Conservation (phyloP, 2,888 invertebrate species). For the Iphiclides podalirius region DNA sequence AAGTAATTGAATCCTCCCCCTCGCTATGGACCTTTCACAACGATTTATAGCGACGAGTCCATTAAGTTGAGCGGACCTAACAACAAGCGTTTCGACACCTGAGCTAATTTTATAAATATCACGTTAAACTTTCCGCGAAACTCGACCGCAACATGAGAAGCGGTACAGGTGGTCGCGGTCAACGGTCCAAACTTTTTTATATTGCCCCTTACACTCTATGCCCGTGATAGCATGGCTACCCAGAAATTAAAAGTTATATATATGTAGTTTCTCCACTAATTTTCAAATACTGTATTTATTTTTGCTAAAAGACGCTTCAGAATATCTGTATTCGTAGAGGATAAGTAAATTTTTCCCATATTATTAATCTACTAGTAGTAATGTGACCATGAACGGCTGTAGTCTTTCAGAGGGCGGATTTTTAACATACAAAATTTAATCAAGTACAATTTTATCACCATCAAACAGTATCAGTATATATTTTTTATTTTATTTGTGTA, state of each 20-base stretch:
- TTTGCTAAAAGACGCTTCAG: too few species aligned
- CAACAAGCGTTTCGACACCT: slow-evolving; percentile 50
- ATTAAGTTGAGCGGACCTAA: slow-evolving; percentile 39
- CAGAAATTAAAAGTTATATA: slow-evolving; percentile 15
- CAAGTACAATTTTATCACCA: too few species aligned
- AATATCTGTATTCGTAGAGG: too few species aligned
- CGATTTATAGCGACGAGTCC: slow-evolving; percentile 21
- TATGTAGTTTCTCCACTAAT: too few species aligned
- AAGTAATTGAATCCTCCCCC: slow-evolving; percentile 19
- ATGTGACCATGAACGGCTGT: too few species aligned
- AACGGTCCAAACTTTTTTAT: slow-evolving; percentile 38
- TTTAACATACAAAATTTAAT: too few species aligned
- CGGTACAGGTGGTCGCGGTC: slow-evolving; percentile 58
- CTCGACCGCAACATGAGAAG: slow-evolving; percentile 58
- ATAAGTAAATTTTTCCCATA: too few species aligned
- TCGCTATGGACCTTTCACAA: slow-evolving; percentile 17
- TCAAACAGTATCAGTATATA: too few species aligned
- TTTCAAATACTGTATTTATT: too few species aligned
- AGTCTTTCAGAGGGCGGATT: too few species aligned
- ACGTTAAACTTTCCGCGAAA: slow-evolving; percentile 62
- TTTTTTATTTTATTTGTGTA: too few species aligned
- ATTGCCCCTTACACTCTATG: slow-evolving; percentile 34
- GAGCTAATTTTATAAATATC: slow-evolving; percentile 57
- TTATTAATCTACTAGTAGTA: too few species aligned
- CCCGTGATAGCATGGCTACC: slow-evolving; percentile 22